Conservation (phyloP, 2,113 vertebrate genomes). For the Onychorhynchus coronatus region DNA sequence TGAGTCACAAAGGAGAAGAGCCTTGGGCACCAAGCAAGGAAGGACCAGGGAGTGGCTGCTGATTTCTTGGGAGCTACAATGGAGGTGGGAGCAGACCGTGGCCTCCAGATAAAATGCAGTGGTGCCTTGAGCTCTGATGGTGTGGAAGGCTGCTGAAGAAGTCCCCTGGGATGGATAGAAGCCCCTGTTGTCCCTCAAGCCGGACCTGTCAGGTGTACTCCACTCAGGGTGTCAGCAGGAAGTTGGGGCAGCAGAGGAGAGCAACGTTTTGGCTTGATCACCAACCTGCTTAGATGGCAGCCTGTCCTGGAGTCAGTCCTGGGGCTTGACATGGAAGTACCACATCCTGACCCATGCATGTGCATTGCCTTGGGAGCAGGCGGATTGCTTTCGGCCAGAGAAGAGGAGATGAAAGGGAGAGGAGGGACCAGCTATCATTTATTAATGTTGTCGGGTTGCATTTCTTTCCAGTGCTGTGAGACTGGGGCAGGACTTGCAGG, state of each 20-base stretch:
- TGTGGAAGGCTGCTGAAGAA: neutral
- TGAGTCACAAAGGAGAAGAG: constrained; percentile 52
- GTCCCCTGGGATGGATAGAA: neutral
- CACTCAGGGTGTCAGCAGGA: neutral
- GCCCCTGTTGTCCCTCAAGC: neutral
- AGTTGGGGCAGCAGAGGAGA: neutral
- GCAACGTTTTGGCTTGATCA: rapidly evolving
- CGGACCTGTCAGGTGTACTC: neutral
- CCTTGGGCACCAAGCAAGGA: neutral
- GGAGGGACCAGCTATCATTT: constrained; percentile 23
- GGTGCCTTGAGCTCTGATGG: neutral
- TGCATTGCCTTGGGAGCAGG: neutral
- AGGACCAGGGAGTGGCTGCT: neutral
- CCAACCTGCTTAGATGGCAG: neutral
- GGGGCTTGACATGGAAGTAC: neutral
- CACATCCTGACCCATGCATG: rapidly evolving
- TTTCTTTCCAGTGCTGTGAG: constrained; percentile 28
- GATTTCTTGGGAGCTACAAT: neutral
- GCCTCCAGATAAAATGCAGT: neutral
- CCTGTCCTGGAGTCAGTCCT: neutral
- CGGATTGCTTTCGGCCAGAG: neutral
- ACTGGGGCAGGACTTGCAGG: neutral
- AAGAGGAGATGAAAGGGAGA: constrained; percentile 4
- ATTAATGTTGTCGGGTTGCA: neutral
- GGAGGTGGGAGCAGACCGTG: rapidly evolving